Conservation (phyloP, 2,888 invertebrate species). For the Acleris laterana region DNA sequence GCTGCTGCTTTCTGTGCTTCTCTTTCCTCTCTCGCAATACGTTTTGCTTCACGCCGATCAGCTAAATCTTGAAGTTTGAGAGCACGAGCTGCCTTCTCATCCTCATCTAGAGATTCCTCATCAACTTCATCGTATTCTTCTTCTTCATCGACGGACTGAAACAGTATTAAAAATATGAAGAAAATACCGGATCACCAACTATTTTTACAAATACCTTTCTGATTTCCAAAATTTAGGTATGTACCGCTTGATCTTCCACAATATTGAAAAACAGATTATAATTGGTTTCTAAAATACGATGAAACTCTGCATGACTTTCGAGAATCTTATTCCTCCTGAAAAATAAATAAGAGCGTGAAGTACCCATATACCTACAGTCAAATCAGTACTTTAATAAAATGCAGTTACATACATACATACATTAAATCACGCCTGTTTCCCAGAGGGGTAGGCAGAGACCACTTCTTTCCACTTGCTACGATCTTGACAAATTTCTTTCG, state of each 20-base stretch:
- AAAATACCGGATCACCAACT: neutral
- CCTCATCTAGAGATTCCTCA: slow-evolving; percentile 70
- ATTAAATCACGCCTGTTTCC: too few relatives aligned
- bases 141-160: slow-evolving; percentile 60
- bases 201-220: neutral
- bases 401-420: too few relatives aligned
- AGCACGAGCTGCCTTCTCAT: slow-evolving; percentile 66
- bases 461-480: too few relatives aligned
- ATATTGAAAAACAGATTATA: slow-evolving; percentile 89
- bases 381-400: too few relatives aligned
- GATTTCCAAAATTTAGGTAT: slow-evolving; percentile 2
- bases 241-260: slow-evolving; percentile 74
- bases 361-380: neutral
- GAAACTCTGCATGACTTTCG: slow-evolving; percentile 83
- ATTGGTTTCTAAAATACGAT: slow-evolving; percentile 85
- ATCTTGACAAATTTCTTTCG: too few relatives aligned
- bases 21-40: slow-evolving; percentile 58
- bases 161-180: slow-evolving; percentile 7
- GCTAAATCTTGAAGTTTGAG: slow-evolving; percentile 55
- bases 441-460: too few relatives aligned
- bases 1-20: slow-evolving; percentile 58
- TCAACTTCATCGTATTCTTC: slow-evolving; percentile 72
- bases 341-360: slow-evolving; percentile 26
- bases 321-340: slow-evolving; percentile 69
- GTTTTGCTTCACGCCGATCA: slow-evolving; percentile 56